Percentiles rank a stretch among this genome's conserved stretches.
Evolutionary conservation across 2,888 invertebrate genomes (phyloP).

Genomic region (Synergus japonicus): DNA sequence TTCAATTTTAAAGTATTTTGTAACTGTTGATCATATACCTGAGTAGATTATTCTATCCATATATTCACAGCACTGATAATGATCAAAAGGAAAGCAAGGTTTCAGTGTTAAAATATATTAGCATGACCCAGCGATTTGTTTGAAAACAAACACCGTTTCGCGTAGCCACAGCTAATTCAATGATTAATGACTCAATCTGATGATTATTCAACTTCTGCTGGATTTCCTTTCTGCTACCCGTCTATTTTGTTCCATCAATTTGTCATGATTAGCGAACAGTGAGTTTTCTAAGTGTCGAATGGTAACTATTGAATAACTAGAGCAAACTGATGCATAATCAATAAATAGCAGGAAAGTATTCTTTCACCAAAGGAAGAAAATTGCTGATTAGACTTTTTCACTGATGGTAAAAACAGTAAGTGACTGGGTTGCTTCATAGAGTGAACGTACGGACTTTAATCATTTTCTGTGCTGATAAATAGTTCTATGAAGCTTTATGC

Average conservation of each 20-base stretch:
- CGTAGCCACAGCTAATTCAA: not conserved
- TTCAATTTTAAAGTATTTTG: not conserved
- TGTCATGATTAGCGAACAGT: not conserved
- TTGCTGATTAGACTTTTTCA: not conserved
- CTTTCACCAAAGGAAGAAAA: not conserved
- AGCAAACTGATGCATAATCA: not conserved
- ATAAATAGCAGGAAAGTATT: not conserved
- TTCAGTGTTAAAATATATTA: not conserved
- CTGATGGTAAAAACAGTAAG: not conserved
- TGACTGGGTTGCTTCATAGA: not conserved
- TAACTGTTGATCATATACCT: not conserved
- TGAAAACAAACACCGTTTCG: not conserved
- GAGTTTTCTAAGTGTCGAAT: no score
- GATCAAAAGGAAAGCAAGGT: not conserved
- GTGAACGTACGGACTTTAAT: not conserved
- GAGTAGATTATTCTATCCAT: not conserved
- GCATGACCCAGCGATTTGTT: conserved; percentile 1
- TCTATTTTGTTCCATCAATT: not conserved
- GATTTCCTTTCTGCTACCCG: not conserved
- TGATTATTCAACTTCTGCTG: not conserved
- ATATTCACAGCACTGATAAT: not conserved
- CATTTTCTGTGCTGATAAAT: conserved; percentile 18
- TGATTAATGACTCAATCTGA: not conserved
- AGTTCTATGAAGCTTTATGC: conserved; percentile 2
- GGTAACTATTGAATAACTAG: not conserved